A percentile compares a stretch with the other conserved stretches of the same genome.
Evolutionary conservation across 2,888 invertebrate genomes (phyloP).

Genomic region (Cerastis rubricosa): DNA sequence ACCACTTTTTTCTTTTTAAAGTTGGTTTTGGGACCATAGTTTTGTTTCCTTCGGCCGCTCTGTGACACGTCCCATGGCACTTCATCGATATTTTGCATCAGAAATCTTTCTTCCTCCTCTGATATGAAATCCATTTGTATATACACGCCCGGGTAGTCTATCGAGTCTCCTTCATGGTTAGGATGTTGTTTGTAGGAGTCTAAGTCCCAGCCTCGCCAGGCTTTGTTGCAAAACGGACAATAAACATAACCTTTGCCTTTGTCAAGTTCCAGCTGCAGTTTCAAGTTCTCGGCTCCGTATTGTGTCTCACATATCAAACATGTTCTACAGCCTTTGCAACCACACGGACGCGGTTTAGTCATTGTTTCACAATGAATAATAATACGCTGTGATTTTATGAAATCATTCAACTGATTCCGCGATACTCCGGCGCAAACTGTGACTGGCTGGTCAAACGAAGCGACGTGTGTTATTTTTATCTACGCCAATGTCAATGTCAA

Average conservation of each 20-base stretch:
- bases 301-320: conserved; percentile 96
- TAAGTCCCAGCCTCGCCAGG: conserved; percentile 94
- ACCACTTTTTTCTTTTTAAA: conserved; percentile 97
- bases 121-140: conserved; percentile 94
- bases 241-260: conserved; percentile 92
- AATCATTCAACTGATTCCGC: conserved; percentile 29
- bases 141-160: conserved; percentile 93
- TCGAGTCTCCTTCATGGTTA: conserved; percentile 91
- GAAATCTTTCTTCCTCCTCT: conserved; percentile 91
- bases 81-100: conserved; percentile 94
- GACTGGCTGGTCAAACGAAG: neutral
- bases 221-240: conserved; percentile 94
- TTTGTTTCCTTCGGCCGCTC: conserved; percentile 99
- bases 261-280: conserved; percentile 83
- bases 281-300: conserved; percentile 83
- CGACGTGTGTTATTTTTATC: conserved; percentile 3
- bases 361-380: conserved; percentile 76
- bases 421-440: neutral
- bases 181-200: conserved; percentile 92
- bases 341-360: conserved; percentile 94
- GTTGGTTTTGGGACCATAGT: conserved; percentile 99
- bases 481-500: conserved; percentile 19
- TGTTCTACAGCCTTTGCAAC: conserved; percentile 97
- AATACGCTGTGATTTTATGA: neutral
- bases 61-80: conserved; percentile 98